phyloP scores from a whole-genome alignment of 92 coral and sea anemone genomes.

The Palythoa grandis region DNA sequence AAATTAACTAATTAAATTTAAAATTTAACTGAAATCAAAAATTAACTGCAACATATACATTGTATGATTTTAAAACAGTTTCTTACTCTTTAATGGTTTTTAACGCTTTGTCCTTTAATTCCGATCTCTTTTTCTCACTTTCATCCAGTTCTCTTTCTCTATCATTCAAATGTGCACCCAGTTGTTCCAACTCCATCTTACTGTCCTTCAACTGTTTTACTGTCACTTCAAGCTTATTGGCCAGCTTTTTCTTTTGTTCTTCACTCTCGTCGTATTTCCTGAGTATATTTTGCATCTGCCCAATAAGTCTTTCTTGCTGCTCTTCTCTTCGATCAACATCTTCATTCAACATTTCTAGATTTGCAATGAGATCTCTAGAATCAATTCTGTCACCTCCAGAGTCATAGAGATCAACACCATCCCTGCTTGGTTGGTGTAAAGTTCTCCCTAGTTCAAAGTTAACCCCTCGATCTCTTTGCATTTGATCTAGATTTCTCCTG shows the following conservation, averaged over 20 bases:
- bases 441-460: slow-evolving; percentile 16
- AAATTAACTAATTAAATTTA: no score
- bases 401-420: slow-evolving; percentile 37
- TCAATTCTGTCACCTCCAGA: slow-evolving; percentile 41
- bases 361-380: slow-evolving; percentile 54
- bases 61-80: neutral
- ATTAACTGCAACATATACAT: no score
- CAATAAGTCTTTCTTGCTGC: slow-evolving; percentile 77
- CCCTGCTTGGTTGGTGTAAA: neutral
- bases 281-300: slow-evolving; percentile 75
- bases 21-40: no score
- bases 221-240: slow-evolving; percentile 70
- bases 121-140: slow-evolving; percentile 84
- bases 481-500: slow-evolving; percentile 77
- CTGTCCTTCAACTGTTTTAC: slow-evolving; percentile 77
- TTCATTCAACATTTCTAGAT: slow-evolving; percentile 70
- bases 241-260: slow-evolving; percentile 64
- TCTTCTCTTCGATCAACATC: slow-evolving; percentile 88
- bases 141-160: slow-evolving; percentile 85
- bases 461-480: slow-evolving; percentile 61
- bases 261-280: slow-evolving; percentile 86
- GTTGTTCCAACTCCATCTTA: slow-evolving; percentile 68
- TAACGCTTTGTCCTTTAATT: slow-evolving; percentile 86
- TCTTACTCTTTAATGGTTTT: slow-evolving; percentile 95
- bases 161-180: slow-evolving; percentile 71